phyloP scores from a whole-genome alignment of 1,140 invertebrate genomes.

The Hesperophylax magnus region DNA sequence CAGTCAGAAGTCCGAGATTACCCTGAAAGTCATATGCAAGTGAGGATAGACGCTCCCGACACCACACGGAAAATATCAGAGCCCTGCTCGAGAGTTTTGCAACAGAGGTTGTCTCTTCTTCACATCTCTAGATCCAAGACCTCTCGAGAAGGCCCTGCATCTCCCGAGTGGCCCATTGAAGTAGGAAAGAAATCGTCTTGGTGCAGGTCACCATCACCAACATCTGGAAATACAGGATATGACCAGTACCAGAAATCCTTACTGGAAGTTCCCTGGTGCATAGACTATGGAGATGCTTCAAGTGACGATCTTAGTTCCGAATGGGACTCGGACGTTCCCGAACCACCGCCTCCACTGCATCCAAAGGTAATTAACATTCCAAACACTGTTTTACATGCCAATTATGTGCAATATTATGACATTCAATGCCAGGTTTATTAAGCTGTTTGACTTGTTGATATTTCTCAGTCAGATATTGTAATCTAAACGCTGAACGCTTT shows the following conservation, averaged over 20 bases:
- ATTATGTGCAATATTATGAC: background rate
- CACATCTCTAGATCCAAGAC: slow-evolving; percentile 36
- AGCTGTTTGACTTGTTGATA: too few species aligned
- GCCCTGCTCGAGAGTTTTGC: slow-evolving; percentile 19
- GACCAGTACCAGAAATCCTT: slow-evolving; percentile 83
- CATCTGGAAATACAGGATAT: slow-evolving; percentile 76
- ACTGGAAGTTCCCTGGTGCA: slow-evolving; percentile 79
- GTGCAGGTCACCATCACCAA: slow-evolving; percentile 66
- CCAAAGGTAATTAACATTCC: slow-evolving; percentile 56
- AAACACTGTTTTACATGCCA: background rate
- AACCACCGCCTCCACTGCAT: slow-evolving; percentile 64
- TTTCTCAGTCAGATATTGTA: too few species aligned
- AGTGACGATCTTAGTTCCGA: slow-evolving; percentile 91
- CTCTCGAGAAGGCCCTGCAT: slow-evolving; percentile 44
- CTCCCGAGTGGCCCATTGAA: slow-evolving; percentile 59
- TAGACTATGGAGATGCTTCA: slow-evolving; percentile 87
- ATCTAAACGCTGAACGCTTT: too few species aligned
- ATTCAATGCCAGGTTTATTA: too few species aligned
- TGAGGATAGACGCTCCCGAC: slow-evolving; percentile 47
- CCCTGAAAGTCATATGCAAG: slow-evolving; percentile 38
- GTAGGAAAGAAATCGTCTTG: slow-evolving; percentile 56
- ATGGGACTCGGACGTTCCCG: slow-evolving; percentile 87
- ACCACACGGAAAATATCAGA: slow-evolving; percentile 45
- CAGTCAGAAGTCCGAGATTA: slow-evolving; percentile 25
- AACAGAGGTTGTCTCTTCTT: slow-evolving; percentile 40